phyloP scores from a whole-genome alignment of 1,140 invertebrate species.

The Orius insidiosus region DNA sequence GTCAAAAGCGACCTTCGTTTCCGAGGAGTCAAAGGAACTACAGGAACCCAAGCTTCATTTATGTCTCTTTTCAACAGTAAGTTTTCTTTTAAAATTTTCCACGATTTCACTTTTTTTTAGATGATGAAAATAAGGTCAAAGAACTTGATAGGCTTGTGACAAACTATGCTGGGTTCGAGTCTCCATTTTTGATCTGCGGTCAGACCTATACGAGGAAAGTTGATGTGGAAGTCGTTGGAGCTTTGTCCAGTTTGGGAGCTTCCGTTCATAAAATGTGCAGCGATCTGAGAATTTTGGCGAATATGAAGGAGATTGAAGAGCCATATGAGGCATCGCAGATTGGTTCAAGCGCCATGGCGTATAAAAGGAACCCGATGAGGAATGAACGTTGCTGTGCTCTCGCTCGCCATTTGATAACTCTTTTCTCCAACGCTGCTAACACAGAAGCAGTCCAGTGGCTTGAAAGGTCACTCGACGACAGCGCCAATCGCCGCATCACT shows the following conservation, averaged over 20 bases:
- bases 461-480: constrained; percentile 94
- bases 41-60: constrained; percentile 95
- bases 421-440: constrained; percentile 68
- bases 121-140: constrained; percentile 69
- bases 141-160: constrained; percentile 67
- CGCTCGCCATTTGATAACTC: constrained; percentile 73
- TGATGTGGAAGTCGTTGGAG: constrained; percentile 65
- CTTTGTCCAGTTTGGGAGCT: constrained; percentile 62
- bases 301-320: constrained; percentile 95
- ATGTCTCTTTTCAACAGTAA: constrained; percentile 76
- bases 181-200: constrained; percentile 70
- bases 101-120: no score
- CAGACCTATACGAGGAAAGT: constrained; percentile 95
- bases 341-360: constrained; percentile 83
- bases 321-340: constrained; percentile 95
- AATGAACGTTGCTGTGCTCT: constrained; percentile 87
- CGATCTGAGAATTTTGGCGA: no score
- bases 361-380: constrained; percentile 97
- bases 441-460: constrained; percentile 91
- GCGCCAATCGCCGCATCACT: constrained; percentile 81
- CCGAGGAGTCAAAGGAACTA: constrained; percentile 95
- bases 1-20: constrained; percentile 69
- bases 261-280: constrained; percentile 86
- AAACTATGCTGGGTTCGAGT: constrained; percentile 71
- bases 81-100: no score